Evolutionary conservation across 2,888 invertebrate species (phyloP), one percentile per base, ranked within the genome.

Genomic region (Sialis lutaria): DNA sequence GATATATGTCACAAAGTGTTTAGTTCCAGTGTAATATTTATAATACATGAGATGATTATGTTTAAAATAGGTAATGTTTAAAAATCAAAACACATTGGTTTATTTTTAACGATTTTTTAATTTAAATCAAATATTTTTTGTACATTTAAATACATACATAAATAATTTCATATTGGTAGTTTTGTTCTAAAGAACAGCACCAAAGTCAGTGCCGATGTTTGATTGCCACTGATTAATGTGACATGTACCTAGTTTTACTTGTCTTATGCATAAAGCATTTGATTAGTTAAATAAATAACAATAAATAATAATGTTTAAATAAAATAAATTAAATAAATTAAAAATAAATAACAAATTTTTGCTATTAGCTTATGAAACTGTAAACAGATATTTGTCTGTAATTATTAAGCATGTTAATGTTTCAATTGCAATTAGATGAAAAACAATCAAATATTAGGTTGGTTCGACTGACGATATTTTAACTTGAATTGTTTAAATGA

Each of bases 311-410:
- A 22, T 56, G 72, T 72, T 71, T 70, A 71, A 72, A 71, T 72
- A 72, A 70, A 72, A 64, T 73, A 70, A 70, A 69, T 68, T 67
- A 69, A 67, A 68, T 69, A 70, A 70, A 70, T 68, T 68, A 68
- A 69, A 48, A 48, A 67, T 34, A 45, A 35, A 13, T 35, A 37
- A 45, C 30, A 22, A 35, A 22, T 35, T 45, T 35, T 13, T 13
- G 12, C 32, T 32, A 12, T 10, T 30, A 42, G 42, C 32, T 42
- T 42, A 6, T 31, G 12, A 12, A 12, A 12, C 12, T 13, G 22
- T 31, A 31, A 42, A 42, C 31, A 42, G 22, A 22, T 22, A 22
- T 22, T 22, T 22, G 22, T 22, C 22, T 22, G 22, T 22, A 22
- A 22, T 22, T 22, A 22, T 22, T 22, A 22, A 22, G 22, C 22